These are phyloP conservation scores for Labeo calbasu DNA, from an alignment of 2,797 vertebrate species.

Conservation along the genomic window DNA sequence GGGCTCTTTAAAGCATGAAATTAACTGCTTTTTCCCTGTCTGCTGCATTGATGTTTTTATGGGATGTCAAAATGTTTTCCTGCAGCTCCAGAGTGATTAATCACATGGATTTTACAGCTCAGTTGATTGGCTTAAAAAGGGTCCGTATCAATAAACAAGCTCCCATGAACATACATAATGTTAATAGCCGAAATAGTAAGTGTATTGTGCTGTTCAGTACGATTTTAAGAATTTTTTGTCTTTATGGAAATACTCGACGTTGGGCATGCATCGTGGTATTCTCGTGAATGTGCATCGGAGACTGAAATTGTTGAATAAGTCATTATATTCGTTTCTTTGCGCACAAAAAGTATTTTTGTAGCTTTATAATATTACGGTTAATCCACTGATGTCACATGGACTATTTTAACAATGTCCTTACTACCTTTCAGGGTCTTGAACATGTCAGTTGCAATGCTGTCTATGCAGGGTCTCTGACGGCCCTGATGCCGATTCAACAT, in stretches of 20 bases:
- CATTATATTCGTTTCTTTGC: too few relatives aligned
- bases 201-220: not conserved
- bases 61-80: constrained; percentile 2
- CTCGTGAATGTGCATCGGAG: too few relatives aligned
- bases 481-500: too few relatives aligned
- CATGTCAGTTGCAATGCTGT: too few relatives aligned
- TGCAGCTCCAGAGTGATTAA: constrained; percentile 1
- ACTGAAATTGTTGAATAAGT: too few relatives aligned
- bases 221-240: not conserved
- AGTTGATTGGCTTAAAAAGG: constrained; percentile 15
- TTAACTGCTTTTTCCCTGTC: not conserved
- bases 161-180: not conserved
- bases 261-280: too few relatives aligned
- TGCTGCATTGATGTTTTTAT: constrained; percentile 1
- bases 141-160: not conserved
- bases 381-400: too few relatives aligned
- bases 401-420: too few relatives aligned
- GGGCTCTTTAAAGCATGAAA: not conserved
- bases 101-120: not conserved
- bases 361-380: too few relatives aligned
- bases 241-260: not conserved
- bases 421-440: too few relatives aligned
- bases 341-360: too few relatives aligned
- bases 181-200: not conserved
- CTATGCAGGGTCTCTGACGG: too few relatives aligned